A percentile compares a stretch with the other conserved stretches of the same genome.
Evolutionary conservation across 2,888 invertebrate genomes (phyloP).

Genomic region (Chrysolina americana): DNA sequence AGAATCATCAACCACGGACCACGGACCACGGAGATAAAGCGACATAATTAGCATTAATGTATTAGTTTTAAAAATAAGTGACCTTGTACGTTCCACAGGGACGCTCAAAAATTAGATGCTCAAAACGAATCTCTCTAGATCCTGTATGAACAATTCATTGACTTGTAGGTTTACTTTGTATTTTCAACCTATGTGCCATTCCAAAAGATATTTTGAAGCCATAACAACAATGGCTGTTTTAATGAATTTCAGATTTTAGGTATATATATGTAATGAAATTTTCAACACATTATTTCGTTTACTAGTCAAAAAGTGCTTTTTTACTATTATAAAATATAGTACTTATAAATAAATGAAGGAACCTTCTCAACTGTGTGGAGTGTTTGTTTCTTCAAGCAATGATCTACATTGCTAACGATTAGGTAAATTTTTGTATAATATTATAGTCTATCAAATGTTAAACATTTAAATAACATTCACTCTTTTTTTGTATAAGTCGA

Average conservation of each 20-base stretch:
- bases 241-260: constrained; percentile 18
- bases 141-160: constrained; percentile 3
- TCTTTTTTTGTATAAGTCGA: constrained; percentile 20
- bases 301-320: constrained; percentile 57
- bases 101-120: constrained; percentile 6
- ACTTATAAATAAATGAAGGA: constrained; percentile 4
- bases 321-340: constrained; percentile 39
- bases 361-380: not conserved
- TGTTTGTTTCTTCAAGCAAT: constrained; percentile 22
- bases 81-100: not conserved
- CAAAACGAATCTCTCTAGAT: constrained; percentile 25
- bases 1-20: too few species aligned
- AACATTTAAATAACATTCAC: constrained; percentile 41
- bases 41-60: too few species aligned
- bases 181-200: constrained; percentile 24
- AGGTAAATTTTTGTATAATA: constrained; percentile 40
- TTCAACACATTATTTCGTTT: constrained; percentile 39
- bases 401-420: constrained; percentile 14
- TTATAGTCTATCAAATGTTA: constrained; percentile 47
- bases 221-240: constrained; percentile 4
- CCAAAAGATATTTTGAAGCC: constrained; percentile 25
- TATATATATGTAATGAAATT: constrained; percentile 18
- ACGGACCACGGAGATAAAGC: too few species aligned
- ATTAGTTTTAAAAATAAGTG: constrained; percentile 27
- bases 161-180: constrained; percentile 1